Evolutionary conservation across 2,113 vertebrate genomes (phyloP).

Genomic region (Pituophis catenifer): DNA sequence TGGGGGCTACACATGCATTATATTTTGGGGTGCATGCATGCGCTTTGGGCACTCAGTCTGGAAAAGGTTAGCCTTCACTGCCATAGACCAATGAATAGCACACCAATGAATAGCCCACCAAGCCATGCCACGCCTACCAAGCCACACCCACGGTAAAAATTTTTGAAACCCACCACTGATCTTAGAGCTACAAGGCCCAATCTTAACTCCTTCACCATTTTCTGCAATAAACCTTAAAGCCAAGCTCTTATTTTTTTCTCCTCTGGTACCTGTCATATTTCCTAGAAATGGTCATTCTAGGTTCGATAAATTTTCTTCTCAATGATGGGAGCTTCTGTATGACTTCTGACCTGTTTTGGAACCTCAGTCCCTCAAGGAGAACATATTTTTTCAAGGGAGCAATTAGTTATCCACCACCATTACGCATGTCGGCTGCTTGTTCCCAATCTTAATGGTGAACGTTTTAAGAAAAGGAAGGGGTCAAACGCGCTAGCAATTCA

Average conservation of each 20-base stretch:
- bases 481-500: constrained; percentile 62
- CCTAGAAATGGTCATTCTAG: neutral
- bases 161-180: too few species aligned
- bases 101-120: too few species aligned
- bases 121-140: too few species aligned
- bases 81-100: too few species aligned
- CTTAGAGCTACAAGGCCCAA: neutral
- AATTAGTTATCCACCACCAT: constrained; percentile 12
- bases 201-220: neutral
- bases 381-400: constrained; percentile 15
- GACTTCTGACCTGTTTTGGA: constrained; percentile 3
- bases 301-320: neutral
- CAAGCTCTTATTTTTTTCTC: neutral
- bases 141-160: too few species aligned
- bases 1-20: too few species aligned
- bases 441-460: constrained; percentile 32
- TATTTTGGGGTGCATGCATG: too few species aligned
- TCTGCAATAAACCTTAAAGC: neutral
- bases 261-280: neutral
- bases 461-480: constrained; percentile 53
- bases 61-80: too few species aligned
- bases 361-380: neutral
- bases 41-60: too few species aligned
- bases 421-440: constrained; percentile 35
- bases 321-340: neutral